Percentiles rank a stretch among this genome's conserved stretches.
Evolutionary conservation across 2,113 vertebrate genomes (phyloP).

Genomic region (Hemibagrus wyckioides): DNA sequence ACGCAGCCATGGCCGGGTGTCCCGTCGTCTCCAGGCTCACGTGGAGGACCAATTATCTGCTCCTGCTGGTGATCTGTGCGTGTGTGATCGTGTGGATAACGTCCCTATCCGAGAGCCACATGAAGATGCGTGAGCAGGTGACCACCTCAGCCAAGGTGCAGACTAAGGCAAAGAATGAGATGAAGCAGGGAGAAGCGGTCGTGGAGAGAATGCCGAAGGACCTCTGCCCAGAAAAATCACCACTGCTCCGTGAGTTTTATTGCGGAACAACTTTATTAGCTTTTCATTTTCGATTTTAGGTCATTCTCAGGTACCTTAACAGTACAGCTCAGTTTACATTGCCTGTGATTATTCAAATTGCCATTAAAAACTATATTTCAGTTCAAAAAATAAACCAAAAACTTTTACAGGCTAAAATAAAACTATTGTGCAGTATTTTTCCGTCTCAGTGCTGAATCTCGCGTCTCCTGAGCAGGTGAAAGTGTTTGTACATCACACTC

Average conservation of each 20-base stretch:
- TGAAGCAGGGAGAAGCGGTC: background rate
- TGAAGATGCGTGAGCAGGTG: slow-evolving; percentile 56
- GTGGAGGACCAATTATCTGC: slow-evolving; percentile 74
- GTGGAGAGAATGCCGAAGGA: slow-evolving; percentile 51
- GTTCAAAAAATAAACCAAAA: background rate
- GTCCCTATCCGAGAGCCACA: slow-evolving; percentile 67
- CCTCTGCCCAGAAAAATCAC: slow-evolving; percentile 65
- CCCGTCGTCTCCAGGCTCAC: slow-evolving; percentile 63
- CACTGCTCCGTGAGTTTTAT: slow-evolving; percentile 69
- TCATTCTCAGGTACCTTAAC: background rate
- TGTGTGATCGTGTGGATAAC: slow-evolving; percentile 80
- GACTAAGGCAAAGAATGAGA: background rate
- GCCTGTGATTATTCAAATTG: too few relatives aligned
- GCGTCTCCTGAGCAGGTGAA: slow-evolving; percentile 11
- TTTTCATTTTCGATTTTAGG: background rate
- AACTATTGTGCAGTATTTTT: slow-evolving; percentile 4
- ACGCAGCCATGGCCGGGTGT: slow-evolving; percentile 74
- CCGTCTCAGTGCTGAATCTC: slow-evolving; percentile 9
- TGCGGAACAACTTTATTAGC: background rate
- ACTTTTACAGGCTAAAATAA: background rate
- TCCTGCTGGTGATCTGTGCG: slow-evolving; percentile 75
- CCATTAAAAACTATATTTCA: background rate
- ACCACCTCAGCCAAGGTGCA: slow-evolving; percentile 50
- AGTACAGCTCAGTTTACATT: background rate
- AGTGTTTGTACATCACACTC: slow-evolving; percentile 32